Evolutionary conservation across 1,140 invertebrate genomes (phyloP).

Genomic region (Lordiphosa collinella): DNA sequence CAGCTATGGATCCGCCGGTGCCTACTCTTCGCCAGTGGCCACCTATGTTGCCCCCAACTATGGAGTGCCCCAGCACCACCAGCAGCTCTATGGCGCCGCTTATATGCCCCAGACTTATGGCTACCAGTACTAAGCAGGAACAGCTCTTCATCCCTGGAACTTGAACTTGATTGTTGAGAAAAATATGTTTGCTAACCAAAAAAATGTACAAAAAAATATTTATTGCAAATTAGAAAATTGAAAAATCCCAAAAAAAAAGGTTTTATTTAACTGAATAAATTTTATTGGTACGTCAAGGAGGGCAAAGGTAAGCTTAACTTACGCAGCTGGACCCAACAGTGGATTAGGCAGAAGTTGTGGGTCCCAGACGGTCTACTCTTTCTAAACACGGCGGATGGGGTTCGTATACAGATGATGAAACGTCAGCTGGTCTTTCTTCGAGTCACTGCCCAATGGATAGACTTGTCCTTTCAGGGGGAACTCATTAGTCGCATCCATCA

Average conservation of each 20-base stretch:
- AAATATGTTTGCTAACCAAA: constrained; percentile 21
- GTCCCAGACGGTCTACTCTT: too few species aligned
- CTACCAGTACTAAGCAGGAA: constrained; percentile 41
- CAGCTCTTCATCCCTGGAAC: constrained; percentile 2
- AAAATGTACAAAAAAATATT: constrained; percentile 51
- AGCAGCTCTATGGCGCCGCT: constrained; percentile 41
- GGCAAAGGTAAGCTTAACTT: too few species aligned
- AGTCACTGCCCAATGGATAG: too few species aligned
- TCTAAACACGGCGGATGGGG: too few species aligned
- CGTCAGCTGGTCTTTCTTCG: too few species aligned
- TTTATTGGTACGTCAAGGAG: too few species aligned
- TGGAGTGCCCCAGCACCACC: constrained; percentile 55
- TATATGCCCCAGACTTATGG: constrained; percentile 46
- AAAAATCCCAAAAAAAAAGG: background rate
- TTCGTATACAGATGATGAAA: too few species aligned
- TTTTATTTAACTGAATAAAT: background rate
- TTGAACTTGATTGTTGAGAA: constrained; percentile 20
- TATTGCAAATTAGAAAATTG: constrained; percentile 28
- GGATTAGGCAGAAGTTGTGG: too few species aligned
- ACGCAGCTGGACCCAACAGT: too few species aligned
- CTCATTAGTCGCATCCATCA: too few species aligned
- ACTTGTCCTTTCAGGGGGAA: too few species aligned
- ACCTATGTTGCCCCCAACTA: constrained; percentile 53
- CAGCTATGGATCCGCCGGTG: constrained; percentile 62
- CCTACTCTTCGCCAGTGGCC: constrained; percentile 62